Evolutionary conservation across 2,113 vertebrate species (phyloP).

Genomic region (Pelusios castaneus): DNA sequence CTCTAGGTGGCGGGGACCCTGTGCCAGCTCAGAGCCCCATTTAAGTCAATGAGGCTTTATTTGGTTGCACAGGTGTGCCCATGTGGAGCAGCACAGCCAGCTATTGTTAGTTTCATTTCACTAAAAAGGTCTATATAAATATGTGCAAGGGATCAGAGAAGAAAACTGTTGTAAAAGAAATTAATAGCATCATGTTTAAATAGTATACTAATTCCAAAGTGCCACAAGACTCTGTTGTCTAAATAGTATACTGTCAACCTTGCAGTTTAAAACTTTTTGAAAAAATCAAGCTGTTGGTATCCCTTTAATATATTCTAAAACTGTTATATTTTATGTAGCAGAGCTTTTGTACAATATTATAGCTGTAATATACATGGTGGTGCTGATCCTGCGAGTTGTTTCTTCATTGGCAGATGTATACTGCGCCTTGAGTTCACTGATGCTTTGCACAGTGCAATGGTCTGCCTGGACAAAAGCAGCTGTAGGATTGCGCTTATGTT

Average conservation of each 20-base stretch:
- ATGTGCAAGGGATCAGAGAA: background rate
- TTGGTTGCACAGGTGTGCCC: background rate
- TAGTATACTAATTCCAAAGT: no score
- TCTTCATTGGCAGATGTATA: background rate
- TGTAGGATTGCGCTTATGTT: background rate
- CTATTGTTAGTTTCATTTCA: background rate
- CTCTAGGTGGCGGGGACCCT: background rate
- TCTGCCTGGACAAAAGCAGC: background rate
- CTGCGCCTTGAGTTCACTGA: rapidly evolving
- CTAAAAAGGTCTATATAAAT: background rate
- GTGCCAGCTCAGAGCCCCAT: background rate
- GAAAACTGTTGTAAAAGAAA: background rate
- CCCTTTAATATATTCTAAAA: background rate
- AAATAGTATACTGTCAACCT: no score
- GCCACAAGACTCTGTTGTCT: no score
- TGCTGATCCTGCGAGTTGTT: rapidly evolving
- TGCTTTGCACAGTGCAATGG: background rate
- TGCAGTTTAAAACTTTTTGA: background rate
- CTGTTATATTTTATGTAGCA: rapidly evolving
- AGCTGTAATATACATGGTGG: background rate
- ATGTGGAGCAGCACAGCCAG: background rate
- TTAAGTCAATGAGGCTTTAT: background rate
- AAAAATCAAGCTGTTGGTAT: background rate
- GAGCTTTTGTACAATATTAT: rapidly evolving
- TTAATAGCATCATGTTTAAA: background rate